phyloP scores from a whole-genome alignment of 2,888 invertebrate genomes.

The Gandaritis pyraliata region DNA sequence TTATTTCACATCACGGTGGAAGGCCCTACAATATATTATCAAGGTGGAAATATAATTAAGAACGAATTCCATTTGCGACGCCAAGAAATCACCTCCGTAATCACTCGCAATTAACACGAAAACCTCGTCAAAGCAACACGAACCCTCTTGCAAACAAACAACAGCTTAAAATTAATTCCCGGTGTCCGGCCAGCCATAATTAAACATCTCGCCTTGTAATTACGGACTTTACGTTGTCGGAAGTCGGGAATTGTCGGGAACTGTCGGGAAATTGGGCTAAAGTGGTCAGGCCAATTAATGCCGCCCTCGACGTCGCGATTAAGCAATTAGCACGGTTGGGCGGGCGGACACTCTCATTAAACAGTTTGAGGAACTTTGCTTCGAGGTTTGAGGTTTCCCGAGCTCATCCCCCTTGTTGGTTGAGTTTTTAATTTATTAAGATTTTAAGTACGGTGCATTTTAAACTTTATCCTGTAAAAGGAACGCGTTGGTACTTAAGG shows the following conservation, averaged over 20 bases:
- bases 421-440: slow-evolving; percentile 38
- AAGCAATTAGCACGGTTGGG: slow-evolving; percentile 82
- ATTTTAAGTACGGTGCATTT: slow-evolving; percentile 33
- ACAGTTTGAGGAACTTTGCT: slow-evolving; percentile 66
- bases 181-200: slow-evolving; percentile 76
- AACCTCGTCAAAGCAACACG: slow-evolving; percentile 52
- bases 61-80: slow-evolving; percentile 9
- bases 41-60: neutral
- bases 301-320: slow-evolving; percentile 76
- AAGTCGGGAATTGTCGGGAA: slow-evolving; percentile 52
- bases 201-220: slow-evolving; percentile 83
- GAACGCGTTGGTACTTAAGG: neutral
- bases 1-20: too few relatives aligned
- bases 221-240: slow-evolving; percentile 72
- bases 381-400: slow-evolving; percentile 56
- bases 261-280: slow-evolving; percentile 65
- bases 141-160: slow-evolving; percentile 56
- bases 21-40: neutral
- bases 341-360: slow-evolving; percentile 75
- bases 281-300: slow-evolving; percentile 81
- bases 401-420: slow-evolving; percentile 46
- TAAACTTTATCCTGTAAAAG: too few relatives aligned
- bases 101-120: slow-evolving; percentile 38
- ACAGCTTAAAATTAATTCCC: slow-evolving; percentile 73
- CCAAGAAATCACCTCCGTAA: slow-evolving; percentile 22